Base-by-base conservation (phyloP, 2,797 vertebrate genomes). In the Trematomus bernacchii region DNA sequence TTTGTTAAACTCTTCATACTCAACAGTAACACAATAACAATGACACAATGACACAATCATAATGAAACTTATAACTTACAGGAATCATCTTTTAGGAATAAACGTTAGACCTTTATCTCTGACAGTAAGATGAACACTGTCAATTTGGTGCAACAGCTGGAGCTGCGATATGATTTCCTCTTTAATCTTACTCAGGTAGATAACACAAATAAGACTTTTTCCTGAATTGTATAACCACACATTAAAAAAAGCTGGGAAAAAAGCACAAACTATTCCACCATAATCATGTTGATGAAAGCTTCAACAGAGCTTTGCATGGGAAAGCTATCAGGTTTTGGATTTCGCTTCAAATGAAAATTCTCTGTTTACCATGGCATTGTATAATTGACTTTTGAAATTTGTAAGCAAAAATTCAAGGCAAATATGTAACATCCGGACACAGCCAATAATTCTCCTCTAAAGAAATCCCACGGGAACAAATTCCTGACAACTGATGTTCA, bases 401-500 rank as follows among this genome's bases (percentile, higher is more conserved):
- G 27, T 13, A 12, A n/a, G 44, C 30, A 52, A 61, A n/a, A 65
- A 30, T 64, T 70, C 53, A 0, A 66, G 72, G 21, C 18, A 74
- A 76, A 43, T 69, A 67, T 76, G 73, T 75, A 66, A 74, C 79
- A 68, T 87, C 82, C 40, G 64, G 48, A 71, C 21, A 44, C 46
- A 47, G 42, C 0, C 10, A 1, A 27, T 71, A 33, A 73, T 46
- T 65, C 40, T 67, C 43, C n/a, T 42, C 42, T 10, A 48, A 42
- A 52, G 37, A 52, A 71, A 76, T 70, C 71, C 48, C 66, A 15
- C 52, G 43, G 68, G 23, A 53, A 27, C 18, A 9, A 65, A 59
- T 10, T n/a, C 10, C 55, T 57, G 71, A 55, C 62, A 75, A 68
- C 51, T 15, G 62, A 62, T 58, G 44, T 16, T 71, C 19, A 33